Percentiles rank a stretch among this genome's conserved stretches.
Evolutionary conservation across 2,113 vertebrate genomes (phyloP).

Genomic region (Xiphias gladius): DNA sequence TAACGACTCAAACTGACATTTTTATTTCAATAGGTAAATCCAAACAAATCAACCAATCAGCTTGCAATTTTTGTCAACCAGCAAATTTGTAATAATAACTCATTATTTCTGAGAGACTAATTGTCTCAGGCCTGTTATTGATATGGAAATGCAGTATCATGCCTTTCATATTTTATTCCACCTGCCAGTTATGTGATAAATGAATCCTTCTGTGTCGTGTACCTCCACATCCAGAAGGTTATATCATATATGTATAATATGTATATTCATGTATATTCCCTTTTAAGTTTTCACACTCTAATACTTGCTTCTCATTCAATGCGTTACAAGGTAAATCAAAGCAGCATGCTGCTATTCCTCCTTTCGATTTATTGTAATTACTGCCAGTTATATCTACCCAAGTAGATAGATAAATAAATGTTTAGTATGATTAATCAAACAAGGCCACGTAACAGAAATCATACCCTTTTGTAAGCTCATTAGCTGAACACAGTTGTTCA

Average conservation of each 20-base stretch:
- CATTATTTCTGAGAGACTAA: neutral
- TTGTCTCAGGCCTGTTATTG: neutral
- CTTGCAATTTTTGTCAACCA: neutral
- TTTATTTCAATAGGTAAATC: neutral
- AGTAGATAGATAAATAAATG: conserved; percentile 18
- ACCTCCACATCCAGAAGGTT: conserved; percentile 11
- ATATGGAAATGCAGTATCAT: neutral
- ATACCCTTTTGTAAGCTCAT: neutral
- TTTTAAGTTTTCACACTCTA: conserved; percentile 10
- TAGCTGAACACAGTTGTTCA: neutral
- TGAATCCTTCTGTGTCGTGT: neutral
- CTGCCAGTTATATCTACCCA: neutral
- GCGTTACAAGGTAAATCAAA: conserved; percentile 31
- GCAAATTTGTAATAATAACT: neutral
- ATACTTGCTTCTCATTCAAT: conserved; percentile 40
- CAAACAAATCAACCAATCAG: too few species aligned
- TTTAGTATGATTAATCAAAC: conserved; percentile 30
- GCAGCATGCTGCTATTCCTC: neutral
- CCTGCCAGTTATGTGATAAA: conserved; percentile 17
- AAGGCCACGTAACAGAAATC: neutral
- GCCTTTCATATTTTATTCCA: conserved; percentile 14
- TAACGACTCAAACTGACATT: neutral
- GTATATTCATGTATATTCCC: conserved; percentile 26
- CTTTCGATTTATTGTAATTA: conserved; percentile 39
- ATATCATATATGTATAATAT: too few species aligned